phyloP scores from a whole-genome alignment of 2,888 invertebrate genomes.

The Hydriomena furcata region DNA sequence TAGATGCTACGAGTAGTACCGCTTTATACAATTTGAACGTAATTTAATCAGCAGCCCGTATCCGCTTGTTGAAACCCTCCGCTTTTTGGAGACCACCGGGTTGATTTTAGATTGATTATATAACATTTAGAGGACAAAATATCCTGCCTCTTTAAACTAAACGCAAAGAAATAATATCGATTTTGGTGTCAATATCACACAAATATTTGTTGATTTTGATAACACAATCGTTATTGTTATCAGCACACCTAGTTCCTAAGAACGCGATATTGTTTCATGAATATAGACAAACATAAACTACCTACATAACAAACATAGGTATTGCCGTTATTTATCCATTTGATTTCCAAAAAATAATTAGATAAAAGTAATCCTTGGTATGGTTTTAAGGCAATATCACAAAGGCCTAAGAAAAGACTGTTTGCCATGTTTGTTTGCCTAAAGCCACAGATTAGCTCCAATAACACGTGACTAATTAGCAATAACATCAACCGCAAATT shows the following conservation, averaged over 20 bases:
- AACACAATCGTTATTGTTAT: not conserved
- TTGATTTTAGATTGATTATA: slow-evolving; percentile 27
- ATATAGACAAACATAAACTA: not conserved
- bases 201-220: not conserved
- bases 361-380: not conserved
- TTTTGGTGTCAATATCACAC: not conserved
- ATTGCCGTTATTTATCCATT: too few species aligned
- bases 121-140: slow-evolving; percentile 5
- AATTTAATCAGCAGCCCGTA: slow-evolving; percentile 74
- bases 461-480: too few species aligned
- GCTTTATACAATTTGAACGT: slow-evolving; percentile 50
- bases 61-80: slow-evolving; percentile 55
- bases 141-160: too few species aligned
- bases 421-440: slow-evolving; percentile 3
- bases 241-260: not conserved
- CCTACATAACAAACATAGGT: too few species aligned
- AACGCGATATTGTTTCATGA: not conserved
- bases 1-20: slow-evolving; percentile 19
- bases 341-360: not conserved
- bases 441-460: not conserved
- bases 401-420: not conserved
- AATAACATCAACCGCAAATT: too few species aligned
- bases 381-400: not conserved
- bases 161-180: too few species aligned
- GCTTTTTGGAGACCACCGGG: slow-evolving; percentile 46